These are phyloP conservation scores for Atherinosoma microstoma DNA, from an alignment of 2,797 vertebrate genomes.

Conservation along the genomic window DNA sequence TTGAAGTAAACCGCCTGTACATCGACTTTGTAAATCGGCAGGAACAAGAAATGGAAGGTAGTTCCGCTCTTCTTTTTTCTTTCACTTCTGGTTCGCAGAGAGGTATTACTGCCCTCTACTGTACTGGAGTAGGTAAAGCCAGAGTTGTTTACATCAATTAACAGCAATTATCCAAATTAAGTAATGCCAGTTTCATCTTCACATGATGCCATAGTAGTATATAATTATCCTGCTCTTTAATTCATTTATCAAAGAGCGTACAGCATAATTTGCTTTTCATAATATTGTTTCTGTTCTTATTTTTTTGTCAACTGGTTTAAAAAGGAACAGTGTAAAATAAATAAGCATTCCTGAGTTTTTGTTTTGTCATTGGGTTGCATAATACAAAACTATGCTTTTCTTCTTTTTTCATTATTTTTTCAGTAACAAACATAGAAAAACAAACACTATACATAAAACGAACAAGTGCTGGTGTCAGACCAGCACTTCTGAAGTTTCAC, in stretches of 20 bases:
- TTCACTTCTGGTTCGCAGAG: background rate
- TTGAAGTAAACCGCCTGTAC: slow-evolving; percentile 63
- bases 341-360: background rate
- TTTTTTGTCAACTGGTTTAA: no score
- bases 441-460: no score
- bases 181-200: background rate
- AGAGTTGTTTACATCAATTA: background rate
- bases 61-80: slow-evolving; percentile 39
- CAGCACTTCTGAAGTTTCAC: no score
- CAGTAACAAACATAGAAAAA: no score
- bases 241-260: background rate
- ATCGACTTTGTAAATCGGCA: background rate
- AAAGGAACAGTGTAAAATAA: no score
- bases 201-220: background rate
- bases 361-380: background rate
- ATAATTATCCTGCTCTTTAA: background rate
- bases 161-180: background rate
- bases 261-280: background rate
- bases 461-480: no score
- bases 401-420: no score
- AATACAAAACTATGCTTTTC: no score
- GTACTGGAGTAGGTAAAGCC: background rate
- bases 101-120: background rate
- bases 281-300: background rate
- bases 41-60: slow-evolving; percentile 5